Base-by-base conservation (phyloP, 2,113 vertebrate species). In the Nycticebus coucang region DNA sequence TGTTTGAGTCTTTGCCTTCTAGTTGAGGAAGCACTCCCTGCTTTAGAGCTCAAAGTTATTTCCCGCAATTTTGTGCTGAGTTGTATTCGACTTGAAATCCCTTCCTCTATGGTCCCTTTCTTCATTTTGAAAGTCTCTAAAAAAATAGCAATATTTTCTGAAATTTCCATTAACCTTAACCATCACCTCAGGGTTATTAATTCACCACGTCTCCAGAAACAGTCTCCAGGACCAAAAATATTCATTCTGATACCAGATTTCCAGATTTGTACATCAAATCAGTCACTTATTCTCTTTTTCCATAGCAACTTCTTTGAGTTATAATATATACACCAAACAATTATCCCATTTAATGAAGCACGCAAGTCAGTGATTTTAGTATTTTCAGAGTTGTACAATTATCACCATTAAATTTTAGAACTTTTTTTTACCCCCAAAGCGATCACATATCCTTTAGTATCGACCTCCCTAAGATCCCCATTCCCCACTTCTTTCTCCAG, bases 121-220 rank as follows among this genome's bases (percentile, higher is more conserved):
- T 19, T 30, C 41, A 78, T 68, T 79, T 74, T 37, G 19, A 19
- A 92, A 13, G n/a, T 50, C 28, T 89, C 17, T 78, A 28, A 11
- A 89, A 89, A 41, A 89, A 60, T 28, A 72, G 9, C 19, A 93
- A 37, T 37, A 41, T 79, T 91, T 89, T 94, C n/a, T 74, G 22
- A 89, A 83, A 89, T 81, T 21, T 37, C 7, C 57, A 82, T 62
- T 87, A 79, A 78, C 4, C 18, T 92, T 24, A 87, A 81, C 13
- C 13, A 50, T 60, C 57, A 24, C 19, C 30, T 66, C 15, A 28
- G 11, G 30, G 28, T 19, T 88, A 41, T 68, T 89, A 75, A 57
- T 41, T 79, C 53, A 71, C 14, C 79, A 2, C 78, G 84, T 13
- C 24, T 87, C 10, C 64, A 8, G 74, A 10, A 87, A 41, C 41